phyloP scores from a whole-genome alignment of 2,888 invertebrate species.

The Zele albiditarsus region DNA sequence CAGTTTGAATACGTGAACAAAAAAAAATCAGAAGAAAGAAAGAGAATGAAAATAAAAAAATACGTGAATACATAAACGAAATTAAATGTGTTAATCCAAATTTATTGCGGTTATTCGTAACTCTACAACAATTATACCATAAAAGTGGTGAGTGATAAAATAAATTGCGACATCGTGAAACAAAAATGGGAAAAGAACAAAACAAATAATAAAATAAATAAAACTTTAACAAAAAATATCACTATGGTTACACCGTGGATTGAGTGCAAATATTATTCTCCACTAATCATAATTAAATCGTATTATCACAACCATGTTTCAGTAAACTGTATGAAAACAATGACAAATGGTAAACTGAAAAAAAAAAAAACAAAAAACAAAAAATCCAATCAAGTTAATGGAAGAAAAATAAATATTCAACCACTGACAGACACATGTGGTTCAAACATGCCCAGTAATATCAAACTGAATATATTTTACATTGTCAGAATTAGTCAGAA shows the following conservation, averaged over 20 bases:
- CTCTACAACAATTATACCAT: neutral
- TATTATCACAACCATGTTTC: neutral
- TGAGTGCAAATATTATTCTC: neutral
- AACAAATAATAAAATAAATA: neutral
- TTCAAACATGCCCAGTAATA: too few relatives aligned
- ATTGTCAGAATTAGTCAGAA: too few relatives aligned
- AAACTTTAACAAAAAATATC: neutral
- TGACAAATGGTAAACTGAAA: neutral
- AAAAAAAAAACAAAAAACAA: neutral
- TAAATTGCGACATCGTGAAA: neutral
- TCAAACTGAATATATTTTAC: too few relatives aligned
- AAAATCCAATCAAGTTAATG: neutral
- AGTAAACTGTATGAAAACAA: neutral
- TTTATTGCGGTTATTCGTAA: slow-evolving; percentile 2
- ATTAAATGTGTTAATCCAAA: slow-evolving; percentile 1
- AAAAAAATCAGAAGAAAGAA: neutral
- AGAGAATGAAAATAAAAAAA: neutral
- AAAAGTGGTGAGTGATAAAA: neutral
- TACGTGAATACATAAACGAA: neutral
- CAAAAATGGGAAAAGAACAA: neutral
- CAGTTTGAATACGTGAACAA: neutral
- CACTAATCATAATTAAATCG: neutral
- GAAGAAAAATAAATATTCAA: neutral
- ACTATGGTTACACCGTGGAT: neutral
- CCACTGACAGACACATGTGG: too few relatives aligned